Evolutionary conservation across 2,888 invertebrate genomes (phyloP).

Genomic region (Anagyrus pseudococci): DNA sequence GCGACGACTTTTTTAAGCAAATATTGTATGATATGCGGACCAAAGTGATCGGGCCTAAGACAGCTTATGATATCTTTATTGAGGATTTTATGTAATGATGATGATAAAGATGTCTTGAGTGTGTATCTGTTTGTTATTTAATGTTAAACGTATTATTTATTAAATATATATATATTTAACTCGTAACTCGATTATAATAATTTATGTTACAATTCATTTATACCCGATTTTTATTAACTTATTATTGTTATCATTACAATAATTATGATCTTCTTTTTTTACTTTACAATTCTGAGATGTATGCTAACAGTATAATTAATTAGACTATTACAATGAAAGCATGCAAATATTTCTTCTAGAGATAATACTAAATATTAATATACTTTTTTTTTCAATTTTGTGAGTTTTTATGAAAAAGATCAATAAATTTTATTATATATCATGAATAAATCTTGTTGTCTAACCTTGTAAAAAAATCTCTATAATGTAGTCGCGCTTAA

Average conservation of each 20-base stretch:
- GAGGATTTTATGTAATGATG: slow-evolving; percentile 23
- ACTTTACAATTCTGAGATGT: neutral
- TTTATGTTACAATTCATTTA: slow-evolving; percentile 8
- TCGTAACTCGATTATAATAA: slow-evolving; percentile 15
- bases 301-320: too few species aligned
- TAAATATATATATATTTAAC: slow-evolving; percentile 38
- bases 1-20: slow-evolving; percentile 34
- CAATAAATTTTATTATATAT: too few species aligned
- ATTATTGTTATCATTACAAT: slow-evolving; percentile 9
- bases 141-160: slow-evolving; percentile 38
- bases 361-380: too few species aligned
- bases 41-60: slow-evolving; percentile 39
- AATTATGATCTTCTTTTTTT: too few species aligned
- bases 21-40: slow-evolving; percentile 35
- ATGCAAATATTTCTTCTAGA: slow-evolving; percentile 12
- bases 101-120: slow-evolving; percentile 33
- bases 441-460: slow-evolving; percentile 23
- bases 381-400: too few species aligned
- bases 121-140: slow-evolving; percentile 33
- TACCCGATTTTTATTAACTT: neutral
- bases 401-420: too few species aligned
- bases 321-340: neutral
- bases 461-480: slow-evolving; percentile 29
- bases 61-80: slow-evolving; percentile 33
- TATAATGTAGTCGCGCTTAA: slow-evolving; percentile 18